phyloP scores from a whole-genome alignment of 2,797 vertebrate species.

The Neomorphus geoffroyi region DNA sequence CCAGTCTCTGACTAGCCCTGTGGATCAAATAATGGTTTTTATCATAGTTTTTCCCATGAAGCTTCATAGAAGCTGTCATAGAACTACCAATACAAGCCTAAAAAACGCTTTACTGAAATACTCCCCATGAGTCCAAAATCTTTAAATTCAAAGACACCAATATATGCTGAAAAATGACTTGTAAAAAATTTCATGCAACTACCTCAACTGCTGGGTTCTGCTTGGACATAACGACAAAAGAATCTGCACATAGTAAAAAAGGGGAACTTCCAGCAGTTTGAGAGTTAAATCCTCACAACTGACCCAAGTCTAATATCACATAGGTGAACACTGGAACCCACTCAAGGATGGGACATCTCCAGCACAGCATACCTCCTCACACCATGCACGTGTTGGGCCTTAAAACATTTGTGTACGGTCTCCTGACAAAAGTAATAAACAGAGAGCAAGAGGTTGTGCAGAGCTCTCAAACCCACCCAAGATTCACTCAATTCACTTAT shows the following conservation, averaged over 20 bases:
- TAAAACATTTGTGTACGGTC: neutral
- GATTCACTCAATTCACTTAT: neutral
- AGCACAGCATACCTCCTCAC: neutral
- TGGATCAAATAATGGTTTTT: neutral
- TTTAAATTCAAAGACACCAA: neutral
- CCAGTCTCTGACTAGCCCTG: neutral
- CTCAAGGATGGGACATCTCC: neutral
- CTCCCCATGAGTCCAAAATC: neutral
- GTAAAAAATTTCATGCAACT: neutral
- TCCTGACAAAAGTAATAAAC: neutral
- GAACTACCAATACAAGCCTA: neutral
- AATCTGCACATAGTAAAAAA: neutral
- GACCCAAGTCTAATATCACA: accelerated
- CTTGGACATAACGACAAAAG: neutral
- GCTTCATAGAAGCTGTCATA: neutral
- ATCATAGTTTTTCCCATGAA: neutral
- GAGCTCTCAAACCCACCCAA: neutral
- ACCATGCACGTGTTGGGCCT: accelerated
- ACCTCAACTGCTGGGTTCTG: neutral
- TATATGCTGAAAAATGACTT: neutral
- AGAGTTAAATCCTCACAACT: neutral
- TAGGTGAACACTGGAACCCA: neutral
- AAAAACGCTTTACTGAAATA: neutral
- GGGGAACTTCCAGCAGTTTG: neutral
- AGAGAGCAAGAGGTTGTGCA: neutral